These are phyloP conservation scores for Hucho hucho DNA, from an alignment of 2,113 vertebrate species.

Conservation along the genomic window DNA sequence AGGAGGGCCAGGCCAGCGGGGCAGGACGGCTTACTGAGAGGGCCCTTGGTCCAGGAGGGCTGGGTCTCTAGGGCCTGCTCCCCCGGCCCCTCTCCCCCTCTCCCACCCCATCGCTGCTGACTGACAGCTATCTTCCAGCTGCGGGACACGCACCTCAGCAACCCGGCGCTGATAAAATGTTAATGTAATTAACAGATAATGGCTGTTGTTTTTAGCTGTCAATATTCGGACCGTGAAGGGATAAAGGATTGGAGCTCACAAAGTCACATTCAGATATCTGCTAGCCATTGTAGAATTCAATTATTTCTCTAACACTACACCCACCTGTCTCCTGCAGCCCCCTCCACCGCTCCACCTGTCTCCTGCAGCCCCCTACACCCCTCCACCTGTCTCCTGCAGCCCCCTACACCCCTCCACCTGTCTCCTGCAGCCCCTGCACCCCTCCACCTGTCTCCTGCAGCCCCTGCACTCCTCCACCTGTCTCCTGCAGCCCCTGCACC, in stretches of 20 bases:
- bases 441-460: background rate
- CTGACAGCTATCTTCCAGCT: slow-evolving; percentile 79
- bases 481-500: background rate
- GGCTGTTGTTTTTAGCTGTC: slow-evolving; percentile 85
- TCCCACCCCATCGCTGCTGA: slow-evolving; percentile 54
- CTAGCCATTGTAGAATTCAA: slow-evolving; percentile 80
- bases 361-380: background rate
- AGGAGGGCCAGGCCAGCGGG: slow-evolving; percentile 46
- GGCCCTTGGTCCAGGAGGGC: slow-evolving; percentile 46
- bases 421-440: background rate
- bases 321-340: slow-evolving; percentile 59
- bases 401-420: background rate
- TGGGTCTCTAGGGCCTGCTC: slow-evolving; percentile 47
- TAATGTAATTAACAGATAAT: slow-evolving; percentile 89
- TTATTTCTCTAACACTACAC: slow-evolving; percentile 71
- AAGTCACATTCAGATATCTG: slow-evolving; percentile 86
- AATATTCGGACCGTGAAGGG: slow-evolving; percentile 74
- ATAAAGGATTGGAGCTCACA: slow-evolving; percentile 77
- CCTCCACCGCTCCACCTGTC: slow-evolving; percentile 26
- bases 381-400: background rate
- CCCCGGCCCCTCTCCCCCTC: slow-evolving; percentile 35
- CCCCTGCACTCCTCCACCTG: background rate
- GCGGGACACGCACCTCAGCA: slow-evolving; percentile 66
- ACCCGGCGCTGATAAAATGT: slow-evolving; percentile 80
- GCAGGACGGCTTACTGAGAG: slow-evolving; percentile 46